These are phyloP conservation scores for Andrena praecox DNA, from an alignment of 2,888 invertebrate genomes.

Conservation along the genomic window DNA sequence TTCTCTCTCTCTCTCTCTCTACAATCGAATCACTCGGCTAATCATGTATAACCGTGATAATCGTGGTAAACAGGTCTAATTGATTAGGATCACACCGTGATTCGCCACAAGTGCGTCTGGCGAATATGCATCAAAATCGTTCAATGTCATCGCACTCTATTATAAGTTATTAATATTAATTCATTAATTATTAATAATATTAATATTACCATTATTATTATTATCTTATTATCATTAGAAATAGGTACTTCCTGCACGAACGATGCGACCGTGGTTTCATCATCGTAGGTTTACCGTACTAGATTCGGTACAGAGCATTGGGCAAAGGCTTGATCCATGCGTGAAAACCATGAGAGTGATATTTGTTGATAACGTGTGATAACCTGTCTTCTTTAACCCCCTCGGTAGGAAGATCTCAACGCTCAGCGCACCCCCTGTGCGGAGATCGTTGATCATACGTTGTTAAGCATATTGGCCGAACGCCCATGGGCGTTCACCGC, in stretches of 20 bases:
- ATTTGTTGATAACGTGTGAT: background rate
- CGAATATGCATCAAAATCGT: slow-evolving; percentile 64
- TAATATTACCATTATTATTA: slow-evolving; percentile 61
- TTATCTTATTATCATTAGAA: slow-evolving; percentile 70
- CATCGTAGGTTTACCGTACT: slow-evolving; percentile 62
- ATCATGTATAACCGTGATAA: slow-evolving; percentile 26
- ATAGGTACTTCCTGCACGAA: slow-evolving; percentile 73
- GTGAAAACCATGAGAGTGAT: background rate
- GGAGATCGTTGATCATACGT: background rate
- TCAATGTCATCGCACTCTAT: slow-evolving; percentile 64
- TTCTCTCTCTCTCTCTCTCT: slow-evolving; percentile 19
- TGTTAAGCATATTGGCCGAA: background rate
- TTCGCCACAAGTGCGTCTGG: slow-evolving; percentile 55
- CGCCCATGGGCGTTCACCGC: background rate
- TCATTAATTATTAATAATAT: slow-evolving; percentile 23
- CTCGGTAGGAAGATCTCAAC: background rate
- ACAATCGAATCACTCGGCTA: slow-evolving; percentile 33
- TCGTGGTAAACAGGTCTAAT: slow-evolving; percentile 41
- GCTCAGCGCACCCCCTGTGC: background rate
- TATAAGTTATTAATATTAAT: slow-evolving; percentile 71
- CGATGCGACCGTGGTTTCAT: slow-evolving; percentile 58
- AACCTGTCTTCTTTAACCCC: background rate
- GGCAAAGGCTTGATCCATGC: slow-evolving; percentile 40
- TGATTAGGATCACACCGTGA: slow-evolving; percentile 58
- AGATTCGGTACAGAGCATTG: slow-evolving; percentile 55